Percentiles rank a stretch among this genome's conserved stretches.
Conservation (phyloP, 2,888 invertebrate species). For the Scelioninae gen. 1 region DNA sequence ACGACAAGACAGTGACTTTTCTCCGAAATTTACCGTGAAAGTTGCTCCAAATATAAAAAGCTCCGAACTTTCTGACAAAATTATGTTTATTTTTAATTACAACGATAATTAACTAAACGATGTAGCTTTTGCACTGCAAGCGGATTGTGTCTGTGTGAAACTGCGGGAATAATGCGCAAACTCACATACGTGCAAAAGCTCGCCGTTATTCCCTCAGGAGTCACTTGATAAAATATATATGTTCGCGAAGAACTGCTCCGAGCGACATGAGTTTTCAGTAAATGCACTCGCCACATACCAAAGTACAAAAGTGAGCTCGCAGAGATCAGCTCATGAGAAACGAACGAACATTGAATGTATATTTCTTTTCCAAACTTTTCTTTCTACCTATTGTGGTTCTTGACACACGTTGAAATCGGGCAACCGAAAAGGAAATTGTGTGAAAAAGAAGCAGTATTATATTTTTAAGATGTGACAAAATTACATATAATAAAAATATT, state of each 20-base stretch:
- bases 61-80: background rate
- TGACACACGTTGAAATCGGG: slow-evolving; percentile 30
- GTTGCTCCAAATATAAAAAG: background rate
- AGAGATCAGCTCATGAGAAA: slow-evolving; percentile 45
- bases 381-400: slow-evolving; percentile 36
- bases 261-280: slow-evolving; percentile 47
- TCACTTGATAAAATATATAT: slow-evolving; percentile 53
- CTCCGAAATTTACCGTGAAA: background rate
- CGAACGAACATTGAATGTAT: slow-evolving; percentile 36
- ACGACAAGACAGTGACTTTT: background rate
- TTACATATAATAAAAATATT: slow-evolving; percentile 18
- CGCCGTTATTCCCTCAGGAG: slow-evolving; percentile 31
- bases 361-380: slow-evolving; percentile 49
- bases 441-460: slow-evolving; percentile 7
- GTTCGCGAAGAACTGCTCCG: slow-evolving; percentile 43
- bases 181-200: slow-evolving; percentile 33
- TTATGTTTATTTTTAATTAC: background rate
- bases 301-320: slow-evolving; percentile 33
- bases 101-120: slow-evolving; percentile 10
- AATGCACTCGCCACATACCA: slow-evolving; percentile 11
- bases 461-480: slow-evolving; percentile 6
- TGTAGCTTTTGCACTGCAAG: slow-evolving; percentile 7
- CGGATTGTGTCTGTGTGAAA: background rate
- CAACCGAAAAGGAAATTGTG: slow-evolving; percentile 33
- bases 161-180: slow-evolving; percentile 16